Evolutionary conservation across 1,140 invertebrate genomes (phyloP), one percentile per base, ranked within the genome.

Genomic region (Phortica variegata): DNA sequence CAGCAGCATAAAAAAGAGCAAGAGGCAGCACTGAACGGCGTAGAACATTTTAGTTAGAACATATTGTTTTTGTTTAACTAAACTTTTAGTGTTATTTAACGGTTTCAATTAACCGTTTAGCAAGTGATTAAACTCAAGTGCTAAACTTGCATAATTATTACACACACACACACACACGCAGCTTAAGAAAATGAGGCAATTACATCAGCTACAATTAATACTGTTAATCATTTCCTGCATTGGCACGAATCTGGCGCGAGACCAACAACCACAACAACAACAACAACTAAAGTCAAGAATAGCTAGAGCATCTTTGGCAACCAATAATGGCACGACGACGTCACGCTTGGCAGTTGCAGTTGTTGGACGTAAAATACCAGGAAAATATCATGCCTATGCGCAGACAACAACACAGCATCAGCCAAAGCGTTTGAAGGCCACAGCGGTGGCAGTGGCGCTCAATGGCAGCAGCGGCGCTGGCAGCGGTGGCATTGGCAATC

Each of bases 371-470:
- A 63, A 60, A 37, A 71, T 73, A 59, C 70, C 70, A 16, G 70
- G 70, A 52, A 71, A 73, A 68, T 73, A 73, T 61, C 61, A 65
- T 47, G 62, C 68, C 32, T 71, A 71, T 52, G 60, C 31, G 57
- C 43, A 56, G 39, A 29, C 61, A 58, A 37, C 62, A 70, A 23
- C 57, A n/a, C 52, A 54, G 34, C 62, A 70, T 29, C 57, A 65
- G 52, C 42, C 68, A 2, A 72, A 72, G 57, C 65, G 65, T 43
- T 54, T 72, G 50, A 33, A 39, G 20, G 36, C 20, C 50, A 54
- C 55, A 47, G 56, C 34, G 20, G 31, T 38, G 51, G 34, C 16
- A 21, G 8, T 8, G 42, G 10, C 39, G 43, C 7, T 49, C 58
- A 39, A 42, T 51, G 16, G 52, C 20, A 56, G 9, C 38, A 29